Conservation (phyloP, 2,113 vertebrate genomes). For the Poecile atricapillus region DNA sequence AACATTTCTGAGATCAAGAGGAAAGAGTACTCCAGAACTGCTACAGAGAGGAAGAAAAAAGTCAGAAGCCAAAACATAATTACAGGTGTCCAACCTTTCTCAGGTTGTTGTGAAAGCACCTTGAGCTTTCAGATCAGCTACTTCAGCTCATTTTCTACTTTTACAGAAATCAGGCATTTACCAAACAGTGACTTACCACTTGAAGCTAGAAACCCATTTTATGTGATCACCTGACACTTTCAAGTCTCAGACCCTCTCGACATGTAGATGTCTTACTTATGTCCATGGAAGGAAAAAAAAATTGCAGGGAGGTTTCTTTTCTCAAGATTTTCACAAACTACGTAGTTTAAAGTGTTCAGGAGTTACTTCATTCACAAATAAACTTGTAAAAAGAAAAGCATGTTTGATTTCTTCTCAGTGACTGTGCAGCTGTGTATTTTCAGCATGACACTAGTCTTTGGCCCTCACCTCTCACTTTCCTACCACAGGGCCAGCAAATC, state of each 20-base stretch:
- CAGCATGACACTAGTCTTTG: background rate
- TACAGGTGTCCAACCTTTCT: background rate
- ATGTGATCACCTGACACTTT: background rate
- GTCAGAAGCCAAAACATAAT: background rate
- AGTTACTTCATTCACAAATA: background rate
- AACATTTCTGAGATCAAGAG: background rate
- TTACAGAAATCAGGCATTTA: background rate
- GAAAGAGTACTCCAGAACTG: background rate
- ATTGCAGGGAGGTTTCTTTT: background rate
- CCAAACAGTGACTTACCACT: background rate
- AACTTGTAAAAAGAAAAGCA: background rate
- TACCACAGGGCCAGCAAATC: background rate
- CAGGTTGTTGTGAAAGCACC: background rate
- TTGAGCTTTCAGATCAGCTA: background rate
- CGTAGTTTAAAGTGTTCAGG: background rate
- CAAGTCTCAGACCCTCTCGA: background rate
- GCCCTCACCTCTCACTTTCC: background rate
- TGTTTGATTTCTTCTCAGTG: background rate
- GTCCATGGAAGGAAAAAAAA: background rate
- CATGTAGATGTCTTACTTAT: background rate
- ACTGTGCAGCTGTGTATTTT: background rate
- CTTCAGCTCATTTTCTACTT: background rate
- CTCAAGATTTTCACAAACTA: background rate
- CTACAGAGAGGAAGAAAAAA: background rate
- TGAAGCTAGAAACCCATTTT: background rate